Conservation (phyloP, 2,888 invertebrate genomes). For the Scaptomyza flava region DNA sequence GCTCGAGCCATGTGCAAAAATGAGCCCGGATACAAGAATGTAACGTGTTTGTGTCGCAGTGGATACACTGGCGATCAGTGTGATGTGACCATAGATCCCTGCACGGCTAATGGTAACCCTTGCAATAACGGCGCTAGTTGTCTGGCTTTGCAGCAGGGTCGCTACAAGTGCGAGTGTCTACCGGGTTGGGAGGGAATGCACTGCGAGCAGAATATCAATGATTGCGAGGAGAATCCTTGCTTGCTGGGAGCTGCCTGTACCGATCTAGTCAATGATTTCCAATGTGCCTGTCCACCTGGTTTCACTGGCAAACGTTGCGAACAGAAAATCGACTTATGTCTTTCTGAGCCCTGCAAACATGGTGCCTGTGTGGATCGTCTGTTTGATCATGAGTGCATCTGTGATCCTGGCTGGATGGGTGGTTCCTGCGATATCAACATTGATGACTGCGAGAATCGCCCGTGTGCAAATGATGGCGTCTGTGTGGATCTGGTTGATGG, state of each 20-base stretch:
- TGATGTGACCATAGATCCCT: constrained; percentile 95
- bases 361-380: constrained; percentile 96
- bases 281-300: constrained; percentile 96
- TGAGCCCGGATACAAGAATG: constrained; percentile 94
- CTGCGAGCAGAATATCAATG: constrained; percentile 96
- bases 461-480: constrained; percentile 96
- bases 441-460: constrained; percentile 94
- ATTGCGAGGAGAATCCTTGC: constrained; percentile 96
- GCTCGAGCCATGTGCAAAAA: constrained; percentile 99
- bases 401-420: constrained; percentile 96
- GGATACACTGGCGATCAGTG: constrained; percentile 97
- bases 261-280: constrained; percentile 97
- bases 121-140: constrained; percentile 96
- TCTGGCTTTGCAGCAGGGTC: constrained; percentile 94
- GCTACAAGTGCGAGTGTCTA: constrained; percentile 97
- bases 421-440: constrained; percentile 94
- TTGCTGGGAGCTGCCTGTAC: constrained; percentile 95
- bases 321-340: constrained; percentile 96
- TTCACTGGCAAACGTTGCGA: constrained; percentile 98
- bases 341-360: constrained; percentile 95
- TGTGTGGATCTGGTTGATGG: constrained; percentile 95
- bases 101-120: constrained; percentile 94
- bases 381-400: constrained; percentile 94
- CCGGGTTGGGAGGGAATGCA: constrained; percentile 99
- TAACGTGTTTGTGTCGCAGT: constrained; percentile 95